These are phyloP conservation scores for Microcebus griseorufus DNA, from an alignment of 2,113 vertebrate genomes.

Conservation along the genomic window DNA sequence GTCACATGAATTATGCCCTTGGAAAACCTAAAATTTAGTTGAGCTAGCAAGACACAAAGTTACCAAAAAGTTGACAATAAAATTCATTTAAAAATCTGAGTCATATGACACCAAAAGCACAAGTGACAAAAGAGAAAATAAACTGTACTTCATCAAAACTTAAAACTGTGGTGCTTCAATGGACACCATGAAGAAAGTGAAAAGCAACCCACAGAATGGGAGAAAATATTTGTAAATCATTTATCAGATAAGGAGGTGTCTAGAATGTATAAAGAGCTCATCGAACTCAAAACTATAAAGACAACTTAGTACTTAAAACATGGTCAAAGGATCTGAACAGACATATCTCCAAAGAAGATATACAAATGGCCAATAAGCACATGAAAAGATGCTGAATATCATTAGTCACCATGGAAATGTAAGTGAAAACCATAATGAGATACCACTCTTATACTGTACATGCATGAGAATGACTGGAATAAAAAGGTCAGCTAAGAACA, in stretches of 20 bases:
- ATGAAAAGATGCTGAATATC: background rate
- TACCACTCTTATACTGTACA: background rate
- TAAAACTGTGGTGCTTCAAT: background rate
- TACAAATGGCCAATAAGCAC: background rate
- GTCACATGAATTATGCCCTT: background rate
- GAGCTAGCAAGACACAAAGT: background rate
- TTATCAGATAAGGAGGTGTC: background rate
- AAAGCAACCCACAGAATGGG: background rate
- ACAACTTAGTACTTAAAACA: background rate
- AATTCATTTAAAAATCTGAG: background rate
- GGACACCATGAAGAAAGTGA: background rate
- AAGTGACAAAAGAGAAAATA: background rate
- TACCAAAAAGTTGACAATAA: background rate
- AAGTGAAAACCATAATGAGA: background rate
- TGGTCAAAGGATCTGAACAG: background rate
- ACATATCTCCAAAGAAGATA: background rate
- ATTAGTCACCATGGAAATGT: background rate
- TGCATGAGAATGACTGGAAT: background rate
- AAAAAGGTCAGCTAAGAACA: background rate
- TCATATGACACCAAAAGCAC: background rate
- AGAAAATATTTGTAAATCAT: background rate
- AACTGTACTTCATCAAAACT: background rate
- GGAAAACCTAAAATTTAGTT: background rate
- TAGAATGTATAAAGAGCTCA: background rate
- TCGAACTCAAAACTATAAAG: constrained; percentile 25